A percentile compares a stretch with the other conserved stretches of the same genome.
These are phyloP conservation scores for Lithophane semibrunnea DNA, from an alignment of 2,888 invertebrate species.

Conservation along the genomic window DNA sequence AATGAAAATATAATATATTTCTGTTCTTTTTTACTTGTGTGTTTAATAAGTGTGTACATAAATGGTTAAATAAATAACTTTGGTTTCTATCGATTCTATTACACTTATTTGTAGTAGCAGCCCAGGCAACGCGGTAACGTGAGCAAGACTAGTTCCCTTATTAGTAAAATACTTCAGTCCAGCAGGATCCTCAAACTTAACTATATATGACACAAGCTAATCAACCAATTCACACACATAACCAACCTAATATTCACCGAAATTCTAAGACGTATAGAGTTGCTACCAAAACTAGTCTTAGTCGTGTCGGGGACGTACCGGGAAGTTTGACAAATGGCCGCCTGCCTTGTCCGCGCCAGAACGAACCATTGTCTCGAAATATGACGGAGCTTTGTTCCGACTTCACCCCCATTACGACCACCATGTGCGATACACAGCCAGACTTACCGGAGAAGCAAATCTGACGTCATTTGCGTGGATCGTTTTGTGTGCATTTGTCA, in stretches of 20 bases:
- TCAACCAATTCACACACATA: slow-evolving; percentile 12
- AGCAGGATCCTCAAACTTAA: not conserved
- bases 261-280: slow-evolving; percentile 58
- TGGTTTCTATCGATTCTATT: not conserved
- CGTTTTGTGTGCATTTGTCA: slow-evolving; percentile 42
- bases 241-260: slow-evolving; percentile 27
- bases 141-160: not conserved
- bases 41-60: too few species aligned
- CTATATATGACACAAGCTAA: not conserved
- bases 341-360: slow-evolving; percentile 64
- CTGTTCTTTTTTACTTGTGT: too few species aligned
- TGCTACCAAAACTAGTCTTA: slow-evolving; percentile 50
- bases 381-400: slow-evolving; percentile 70
- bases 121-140: not conserved
- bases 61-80: not conserved
- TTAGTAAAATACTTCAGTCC: not conserved
- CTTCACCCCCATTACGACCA: slow-evolving; percentile 52
- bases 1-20: not conserved
- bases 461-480: slow-evolving; percentile 47
- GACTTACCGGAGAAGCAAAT: slow-evolving; percentile 44
- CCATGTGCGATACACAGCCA: slow-evolving; percentile 48
- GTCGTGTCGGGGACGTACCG: slow-evolving; percentile 50
- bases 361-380: slow-evolving; percentile 71
- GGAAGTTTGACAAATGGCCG: slow-evolving; percentile 69
- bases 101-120: not conserved